A percentile compares a stretch with the other conserved stretches of the same genome.
phyloP scores from a whole-genome alignment of 2,113 vertebrate species.

The Pollimyrus isidori region DNA sequence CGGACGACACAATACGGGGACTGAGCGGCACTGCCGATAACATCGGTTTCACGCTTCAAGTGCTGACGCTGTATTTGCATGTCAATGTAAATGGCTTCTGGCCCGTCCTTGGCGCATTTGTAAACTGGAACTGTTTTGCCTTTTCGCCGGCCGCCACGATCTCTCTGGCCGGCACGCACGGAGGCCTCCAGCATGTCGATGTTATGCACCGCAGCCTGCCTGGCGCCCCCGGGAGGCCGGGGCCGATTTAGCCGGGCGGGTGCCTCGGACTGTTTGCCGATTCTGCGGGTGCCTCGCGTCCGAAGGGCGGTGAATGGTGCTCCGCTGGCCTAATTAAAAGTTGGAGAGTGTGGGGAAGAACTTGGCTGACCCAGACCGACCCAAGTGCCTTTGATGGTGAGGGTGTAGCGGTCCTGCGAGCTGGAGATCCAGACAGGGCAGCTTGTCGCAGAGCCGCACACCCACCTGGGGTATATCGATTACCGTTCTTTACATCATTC shows the following conservation, averaged over 20 bases:
- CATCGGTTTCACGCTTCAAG: constrained; percentile 37
- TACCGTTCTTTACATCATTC: neutral
- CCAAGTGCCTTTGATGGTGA: neutral
- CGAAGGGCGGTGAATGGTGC: neutral
- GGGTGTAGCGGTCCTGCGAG: neutral
- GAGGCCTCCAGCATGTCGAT: neutral
- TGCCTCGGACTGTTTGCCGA: neutral
- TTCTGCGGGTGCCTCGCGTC: neutral
- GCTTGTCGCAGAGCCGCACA: neutral
- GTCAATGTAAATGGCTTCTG: constrained; percentile 58
- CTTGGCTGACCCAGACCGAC: neutral
- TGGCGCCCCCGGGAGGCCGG: neutral
- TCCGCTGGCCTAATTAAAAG: neutral
- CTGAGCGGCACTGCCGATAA: constrained; percentile 29
- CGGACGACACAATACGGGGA: constrained; percentile 26
- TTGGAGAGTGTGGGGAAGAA: neutral
- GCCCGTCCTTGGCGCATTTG: constrained; percentile 18
- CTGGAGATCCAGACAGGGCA: neutral
- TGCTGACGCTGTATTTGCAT: constrained; percentile 52
- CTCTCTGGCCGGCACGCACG: neutral
- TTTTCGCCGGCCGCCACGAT: constrained; percentile 28
- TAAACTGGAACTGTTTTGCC: constrained; percentile 32
- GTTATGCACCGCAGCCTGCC: neutral
- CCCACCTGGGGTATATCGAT: neutral
- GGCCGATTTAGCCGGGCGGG: neutral